Evolutionary conservation across 2,797 vertebrate species (phyloP).

Genomic region (Menidia menidia): DNA sequence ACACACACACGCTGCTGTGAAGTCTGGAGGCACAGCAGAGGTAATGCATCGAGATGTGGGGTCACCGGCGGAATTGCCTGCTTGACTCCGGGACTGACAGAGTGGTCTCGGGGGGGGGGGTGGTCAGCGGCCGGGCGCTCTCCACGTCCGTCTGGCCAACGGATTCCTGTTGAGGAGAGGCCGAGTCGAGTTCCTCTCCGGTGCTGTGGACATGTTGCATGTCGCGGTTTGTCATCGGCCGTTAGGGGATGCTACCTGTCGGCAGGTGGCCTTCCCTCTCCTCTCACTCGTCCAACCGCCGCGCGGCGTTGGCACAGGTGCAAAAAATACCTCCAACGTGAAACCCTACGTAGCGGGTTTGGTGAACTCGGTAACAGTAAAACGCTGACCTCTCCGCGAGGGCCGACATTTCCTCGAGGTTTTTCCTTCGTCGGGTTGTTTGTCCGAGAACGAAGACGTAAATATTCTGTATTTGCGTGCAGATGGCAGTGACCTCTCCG

Average conservation of each 20-base stretch:
- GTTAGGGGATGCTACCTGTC: slow-evolving; percentile 42
- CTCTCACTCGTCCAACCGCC: slow-evolving; percentile 29
- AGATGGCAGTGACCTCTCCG: slow-evolving; percentile 15
- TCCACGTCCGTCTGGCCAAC: slow-evolving; percentile 23
- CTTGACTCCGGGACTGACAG: slow-evolving; percentile 43
- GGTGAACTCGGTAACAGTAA: slow-evolving; percentile 48
- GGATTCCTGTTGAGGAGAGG: slow-evolving; percentile 18
- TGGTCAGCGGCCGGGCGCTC: slow-evolving; percentile 12
- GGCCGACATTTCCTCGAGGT: slow-evolving; percentile 42
- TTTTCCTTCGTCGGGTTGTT: slow-evolving; percentile 25
- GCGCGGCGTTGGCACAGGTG: slow-evolving; percentile 39
- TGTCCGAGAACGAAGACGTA: slow-evolving; percentile 12
- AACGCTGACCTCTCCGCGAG: slow-evolving; percentile 49
- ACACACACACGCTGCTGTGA: slow-evolving; percentile 28
- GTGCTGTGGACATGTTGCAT: slow-evolving; percentile 33
- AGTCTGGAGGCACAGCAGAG: slow-evolving; percentile 22
- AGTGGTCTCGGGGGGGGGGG: slow-evolving; percentile 10
- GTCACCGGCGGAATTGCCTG: slow-evolving; percentile 27
- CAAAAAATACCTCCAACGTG: slow-evolving; percentile 25
- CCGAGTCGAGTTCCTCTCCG: slow-evolving; percentile 9
- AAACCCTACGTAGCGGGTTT: slow-evolving; percentile 17
- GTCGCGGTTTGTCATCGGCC: slow-evolving; percentile 51
- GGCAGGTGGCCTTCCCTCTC: slow-evolving; percentile 54
- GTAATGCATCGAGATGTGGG: slow-evolving; percentile 34
- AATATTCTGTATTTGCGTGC: slow-evolving; percentile 29